Base-by-base conservation (phyloP, 2,888 invertebrate species). In the Sicus ferrugineus region DNA sequence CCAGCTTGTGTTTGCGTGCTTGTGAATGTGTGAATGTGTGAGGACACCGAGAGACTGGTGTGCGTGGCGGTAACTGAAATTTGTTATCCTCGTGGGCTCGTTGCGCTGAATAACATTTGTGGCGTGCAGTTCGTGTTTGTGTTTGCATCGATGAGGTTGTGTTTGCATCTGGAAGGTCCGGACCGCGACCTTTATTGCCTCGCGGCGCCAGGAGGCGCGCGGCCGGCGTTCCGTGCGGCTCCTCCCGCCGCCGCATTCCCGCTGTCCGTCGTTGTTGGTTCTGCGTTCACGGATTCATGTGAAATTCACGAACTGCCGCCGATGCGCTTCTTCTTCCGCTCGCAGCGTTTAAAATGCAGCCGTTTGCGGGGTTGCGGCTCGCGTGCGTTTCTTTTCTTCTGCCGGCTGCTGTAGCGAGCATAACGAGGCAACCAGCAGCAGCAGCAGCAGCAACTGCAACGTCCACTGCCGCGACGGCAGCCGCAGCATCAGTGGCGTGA, bases 141-240 rank as follows among this genome's bases (percentile, higher is more conserved):
- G 63, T 63, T 59, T n/a, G 48, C 34, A 64, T 64, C 34, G 28
- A 34, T 52, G n/a, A n/a, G n/a, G 64, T 31, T 64, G 64, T 28
- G 30, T 23, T 64, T n/a, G n/a, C n/a, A n/a, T n/a, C n/a, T n/a
- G n/a, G 52, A 64, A 64, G 50, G 52, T 64, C 34, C 31, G 50
- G 48, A n/a, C 23, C n/a, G n/a, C 28, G 14, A 21, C 31, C 34
- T 34, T 31, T 30, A 64, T 52, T 30, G 48, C 19, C 31, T 63
- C 38, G 42, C 9, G 48, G 1, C 30, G 56, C 34, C 30, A 6
- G 19, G 21, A 30, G 31, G 26, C 9, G 31, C 23, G 48, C 3
- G n/a, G 19, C 19, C 21, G 16, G 16, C 48, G 28, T n/a, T 30
- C 30, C 16, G 26, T 48, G 23, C 48, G 48, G 7, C 50, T 31